phyloP scores from a whole-genome alignment of 2,797 vertebrate species.

The Propithecus deckenii region DNA sequence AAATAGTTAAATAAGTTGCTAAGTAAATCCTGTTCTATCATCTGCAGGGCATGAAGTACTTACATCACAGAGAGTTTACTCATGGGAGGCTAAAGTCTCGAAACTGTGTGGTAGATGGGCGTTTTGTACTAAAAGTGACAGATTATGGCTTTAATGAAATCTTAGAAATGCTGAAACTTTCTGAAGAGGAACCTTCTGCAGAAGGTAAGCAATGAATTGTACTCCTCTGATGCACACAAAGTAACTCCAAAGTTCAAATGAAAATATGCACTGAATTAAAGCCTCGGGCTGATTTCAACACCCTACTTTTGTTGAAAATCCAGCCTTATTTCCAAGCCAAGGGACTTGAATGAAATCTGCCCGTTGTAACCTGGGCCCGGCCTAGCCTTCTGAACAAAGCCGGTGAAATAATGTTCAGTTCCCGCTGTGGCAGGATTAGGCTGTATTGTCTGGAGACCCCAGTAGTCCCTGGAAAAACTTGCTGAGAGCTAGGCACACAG shows the following conservation, averaged over 20 bases:
- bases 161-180: slow-evolving; percentile 89
- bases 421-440: slow-evolving; percentile 71
- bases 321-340: slow-evolving; percentile 71
- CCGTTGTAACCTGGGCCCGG: slow-evolving; percentile 46
- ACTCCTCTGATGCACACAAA: neutral
- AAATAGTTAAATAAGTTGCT: slow-evolving; percentile 52
- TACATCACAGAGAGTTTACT: slow-evolving; percentile 91
- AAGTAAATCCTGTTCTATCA: slow-evolving; percentile 61
- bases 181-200: slow-evolving; percentile 82
- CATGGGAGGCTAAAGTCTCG: slow-evolving; percentile 94
- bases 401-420: slow-evolving; percentile 63
- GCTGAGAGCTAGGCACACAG: slow-evolving; percentile 64
- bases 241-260: slow-evolving; percentile 60
- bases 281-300: slow-evolving; percentile 55
- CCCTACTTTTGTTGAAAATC: slow-evolving; percentile 71
- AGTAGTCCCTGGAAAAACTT: slow-evolving; percentile 64
- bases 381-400: slow-evolving; percentile 62
- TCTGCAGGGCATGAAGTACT: slow-evolving; percentile 94
- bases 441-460: slow-evolving; percentile 68
- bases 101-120: slow-evolving; percentile 95
- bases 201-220: slow-evolving; percentile 86
- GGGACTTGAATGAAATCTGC: slow-evolving; percentile 62
- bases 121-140: slow-evolving; percentile 95
- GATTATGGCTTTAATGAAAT: slow-evolving; percentile 93
- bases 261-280: slow-evolving; percentile 62